Conservation (phyloP, 1,140 invertebrate species). For the Saccostrea glomerata region DNA sequence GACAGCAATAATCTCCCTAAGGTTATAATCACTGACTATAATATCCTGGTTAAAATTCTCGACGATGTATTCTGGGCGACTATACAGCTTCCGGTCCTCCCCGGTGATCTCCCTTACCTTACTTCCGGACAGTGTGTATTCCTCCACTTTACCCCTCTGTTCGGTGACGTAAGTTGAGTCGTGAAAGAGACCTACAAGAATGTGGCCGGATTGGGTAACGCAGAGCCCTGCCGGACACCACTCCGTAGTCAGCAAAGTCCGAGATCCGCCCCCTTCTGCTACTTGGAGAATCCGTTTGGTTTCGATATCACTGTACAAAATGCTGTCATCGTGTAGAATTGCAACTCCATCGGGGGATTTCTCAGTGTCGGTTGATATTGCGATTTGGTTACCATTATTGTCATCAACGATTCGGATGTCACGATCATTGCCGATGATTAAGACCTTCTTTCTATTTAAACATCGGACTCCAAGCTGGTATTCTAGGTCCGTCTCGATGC, state of each 20-base stretch:
- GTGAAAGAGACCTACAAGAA: not conserved
- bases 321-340: not conserved
- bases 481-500: not conserved
- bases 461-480: constrained; percentile 4
- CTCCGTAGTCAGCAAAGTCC: not conserved
- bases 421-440: not conserved
- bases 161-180: not conserved
- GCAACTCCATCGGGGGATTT: not conserved
- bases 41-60: not conserved
- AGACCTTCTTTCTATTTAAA: not conserved
- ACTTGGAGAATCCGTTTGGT: not conserved
- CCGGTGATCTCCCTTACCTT: not conserved
- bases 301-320: constrained; percentile 9
- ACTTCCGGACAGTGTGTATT: constrained; percentile 1
- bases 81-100: not conserved
- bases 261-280: not conserved
- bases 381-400: not conserved
- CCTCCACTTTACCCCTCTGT: not conserved
- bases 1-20: not conserved
- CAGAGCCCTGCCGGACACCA: not conserved
- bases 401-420: not conserved
- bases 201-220: not conserved
- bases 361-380: not conserved
- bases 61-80: not conserved
- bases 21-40: constrained; percentile 4